These are phyloP conservation scores for Haemorhous mexicanus DNA, from an alignment of 2,113 vertebrate genomes.

Conservation along the genomic window DNA sequence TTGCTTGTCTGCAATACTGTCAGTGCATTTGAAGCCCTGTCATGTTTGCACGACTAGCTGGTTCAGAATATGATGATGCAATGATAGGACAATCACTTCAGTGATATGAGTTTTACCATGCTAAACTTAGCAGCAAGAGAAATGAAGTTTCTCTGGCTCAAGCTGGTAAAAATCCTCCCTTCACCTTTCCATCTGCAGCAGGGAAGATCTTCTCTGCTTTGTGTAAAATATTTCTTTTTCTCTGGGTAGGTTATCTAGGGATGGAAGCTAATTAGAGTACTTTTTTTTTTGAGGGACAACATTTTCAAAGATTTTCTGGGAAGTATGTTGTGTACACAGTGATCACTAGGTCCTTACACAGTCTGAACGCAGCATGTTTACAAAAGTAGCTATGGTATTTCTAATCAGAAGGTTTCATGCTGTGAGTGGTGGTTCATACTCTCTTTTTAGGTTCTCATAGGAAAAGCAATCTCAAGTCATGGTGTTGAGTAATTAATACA, in stretches of 20 bases:
- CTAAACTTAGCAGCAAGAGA: background rate
- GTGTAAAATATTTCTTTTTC: background rate
- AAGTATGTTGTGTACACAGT: background rate
- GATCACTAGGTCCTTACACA: background rate
- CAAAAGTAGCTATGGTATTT: background rate
- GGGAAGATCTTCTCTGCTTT: background rate
- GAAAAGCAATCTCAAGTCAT: background rate
- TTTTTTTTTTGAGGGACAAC: background rate
- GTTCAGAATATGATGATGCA: background rate
- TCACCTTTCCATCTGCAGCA: background rate
- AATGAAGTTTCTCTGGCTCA: background rate
- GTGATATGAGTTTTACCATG: background rate
- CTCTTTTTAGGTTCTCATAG: background rate
- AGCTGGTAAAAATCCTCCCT: background rate
- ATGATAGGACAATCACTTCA: background rate
- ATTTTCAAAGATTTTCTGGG: background rate
- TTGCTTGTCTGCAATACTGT: background rate
- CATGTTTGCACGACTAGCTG: background rate
- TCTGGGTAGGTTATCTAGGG: background rate
- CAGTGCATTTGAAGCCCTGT: background rate
- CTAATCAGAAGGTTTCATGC: background rate
- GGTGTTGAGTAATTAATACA: background rate
- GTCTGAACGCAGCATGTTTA: background rate
- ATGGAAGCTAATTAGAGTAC: background rate
- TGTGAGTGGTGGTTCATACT: background rate